Conservation (phyloP, 2,113 vertebrate genomes). For the Cyphomyrus discorhynchus region DNA sequence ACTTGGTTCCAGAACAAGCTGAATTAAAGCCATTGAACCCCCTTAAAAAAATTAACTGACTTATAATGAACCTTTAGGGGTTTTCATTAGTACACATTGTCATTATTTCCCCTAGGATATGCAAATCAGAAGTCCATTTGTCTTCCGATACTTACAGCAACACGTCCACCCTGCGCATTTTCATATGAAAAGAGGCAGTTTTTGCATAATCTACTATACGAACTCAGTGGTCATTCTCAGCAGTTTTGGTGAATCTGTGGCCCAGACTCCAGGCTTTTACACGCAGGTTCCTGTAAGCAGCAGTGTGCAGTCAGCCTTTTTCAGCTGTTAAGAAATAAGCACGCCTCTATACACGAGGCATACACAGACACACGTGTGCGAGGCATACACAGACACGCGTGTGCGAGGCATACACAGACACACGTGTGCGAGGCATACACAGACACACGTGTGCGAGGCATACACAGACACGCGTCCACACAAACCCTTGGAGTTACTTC, state of each 20-base stretch:
- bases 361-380: neutral
- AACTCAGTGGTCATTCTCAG: neutral
- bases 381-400: neutral
- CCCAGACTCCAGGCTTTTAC: neutral
- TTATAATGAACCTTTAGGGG: neutral
- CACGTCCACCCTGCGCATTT: neutral
- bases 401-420: neutral
- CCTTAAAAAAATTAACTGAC: neutral
- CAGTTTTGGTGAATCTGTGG: neutral
- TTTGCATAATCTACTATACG: neutral
- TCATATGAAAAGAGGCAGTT: constrained; percentile 7
- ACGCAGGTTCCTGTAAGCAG: neutral
- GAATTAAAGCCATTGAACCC: neutral
- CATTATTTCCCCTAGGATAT: constrained; percentile 11
- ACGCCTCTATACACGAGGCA: neutral
- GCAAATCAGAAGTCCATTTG: neutral
- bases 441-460: no score
- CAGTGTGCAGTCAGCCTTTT: neutral
- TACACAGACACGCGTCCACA: neutral
- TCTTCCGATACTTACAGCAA: neutral
- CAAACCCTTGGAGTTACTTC: neutral
- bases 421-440: neutral
- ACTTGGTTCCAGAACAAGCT: neutral
- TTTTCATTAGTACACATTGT: neutral
- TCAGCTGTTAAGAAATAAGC: neutral